Evolutionary conservation across 2,888 invertebrate genomes (phyloP).

Genomic region (Arrhopalites spinosus): DNA sequence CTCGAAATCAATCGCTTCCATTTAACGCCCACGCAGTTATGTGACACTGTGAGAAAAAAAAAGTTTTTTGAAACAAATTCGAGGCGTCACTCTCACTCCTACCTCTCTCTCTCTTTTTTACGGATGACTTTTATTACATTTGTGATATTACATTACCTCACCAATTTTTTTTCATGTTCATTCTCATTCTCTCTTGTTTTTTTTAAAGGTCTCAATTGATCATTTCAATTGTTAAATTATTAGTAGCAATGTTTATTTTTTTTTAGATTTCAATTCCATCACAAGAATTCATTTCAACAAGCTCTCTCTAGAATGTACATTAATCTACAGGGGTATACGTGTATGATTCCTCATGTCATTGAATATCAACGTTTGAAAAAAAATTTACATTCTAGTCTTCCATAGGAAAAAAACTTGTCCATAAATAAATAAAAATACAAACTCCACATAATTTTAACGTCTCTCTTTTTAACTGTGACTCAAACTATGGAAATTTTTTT

Average conservation of each 20-base stretch:
- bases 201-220: too few species aligned
- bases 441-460: too few species aligned
- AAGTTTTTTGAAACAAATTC: slow-evolving; percentile 12
- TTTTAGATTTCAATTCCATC: not conserved
- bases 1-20: slow-evolving; percentile 17
- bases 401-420: not conserved
- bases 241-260: not conserved
- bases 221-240: not conserved
- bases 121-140: slow-evolving; percentile 28
- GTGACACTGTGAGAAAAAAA: slow-evolving; percentile 18
- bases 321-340: too few species aligned
- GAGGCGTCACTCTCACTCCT: slow-evolving; percentile 28
- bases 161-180: not conserved
- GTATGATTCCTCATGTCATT: too few species aligned
- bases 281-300: too few species aligned
- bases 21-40: slow-evolving; percentile 26
- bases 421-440: not conserved
- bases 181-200: not conserved
- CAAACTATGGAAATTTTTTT: too few species aligned
- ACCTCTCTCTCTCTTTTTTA: not conserved
- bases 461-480: too few species aligned
- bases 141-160: slow-evolving; percentile 19
- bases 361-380: too few species aligned
- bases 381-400: not conserved
- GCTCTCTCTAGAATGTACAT: too few species aligned